A percentile compares a stretch with the other conserved stretches of the same genome.
phyloP scores from a whole-genome alignment of 2,888 invertebrate genomes.

The Leptopilina syphax region DNA sequence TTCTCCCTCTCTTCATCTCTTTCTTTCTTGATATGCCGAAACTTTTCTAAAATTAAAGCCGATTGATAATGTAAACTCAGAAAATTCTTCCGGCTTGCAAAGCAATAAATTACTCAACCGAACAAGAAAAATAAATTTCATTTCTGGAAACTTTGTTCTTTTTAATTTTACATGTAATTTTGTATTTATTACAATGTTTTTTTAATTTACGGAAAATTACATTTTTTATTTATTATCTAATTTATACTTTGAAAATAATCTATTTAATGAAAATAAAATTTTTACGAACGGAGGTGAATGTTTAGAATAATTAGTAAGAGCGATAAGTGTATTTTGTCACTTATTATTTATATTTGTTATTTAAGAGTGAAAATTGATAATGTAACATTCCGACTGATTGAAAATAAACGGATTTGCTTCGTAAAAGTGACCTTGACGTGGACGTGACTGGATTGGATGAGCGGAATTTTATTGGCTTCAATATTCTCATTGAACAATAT shows the following conservation, averaged over 20 bases:
- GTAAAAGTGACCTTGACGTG: conserved; percentile 66
- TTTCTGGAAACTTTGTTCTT: conserved; percentile 2
- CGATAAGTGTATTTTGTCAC: too few relatives aligned
- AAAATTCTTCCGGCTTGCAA: neutral
- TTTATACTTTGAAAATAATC: too few relatives aligned
- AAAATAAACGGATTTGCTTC: conserved; percentile 50
- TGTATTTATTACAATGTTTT: too few relatives aligned
- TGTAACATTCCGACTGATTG: conserved; percentile 21
- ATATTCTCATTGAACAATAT: conserved; percentile 17
- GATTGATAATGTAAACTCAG: conserved; percentile 25
- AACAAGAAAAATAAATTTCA: conserved; percentile 4
- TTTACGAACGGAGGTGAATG: too few relatives aligned
- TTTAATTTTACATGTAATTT: too few relatives aligned
- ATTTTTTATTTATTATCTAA: too few relatives aligned
- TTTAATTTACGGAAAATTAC: too few relatives aligned
- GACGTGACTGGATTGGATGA: conserved; percentile 35
- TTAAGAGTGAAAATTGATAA: conserved; percentile 40
- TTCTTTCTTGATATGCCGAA: conserved; percentile 9
- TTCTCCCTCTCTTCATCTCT: neutral
- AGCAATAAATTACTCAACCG: neutral
- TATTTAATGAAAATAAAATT: too few relatives aligned
- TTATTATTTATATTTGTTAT: neutral
- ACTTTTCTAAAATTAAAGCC: conserved; percentile 28
- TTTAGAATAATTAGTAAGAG: too few relatives aligned
- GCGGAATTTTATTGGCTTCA: conserved; percentile 34